phyloP scores from a whole-genome alignment of 1,140 invertebrate species.

The Zaprionus tsacasi region DNA sequence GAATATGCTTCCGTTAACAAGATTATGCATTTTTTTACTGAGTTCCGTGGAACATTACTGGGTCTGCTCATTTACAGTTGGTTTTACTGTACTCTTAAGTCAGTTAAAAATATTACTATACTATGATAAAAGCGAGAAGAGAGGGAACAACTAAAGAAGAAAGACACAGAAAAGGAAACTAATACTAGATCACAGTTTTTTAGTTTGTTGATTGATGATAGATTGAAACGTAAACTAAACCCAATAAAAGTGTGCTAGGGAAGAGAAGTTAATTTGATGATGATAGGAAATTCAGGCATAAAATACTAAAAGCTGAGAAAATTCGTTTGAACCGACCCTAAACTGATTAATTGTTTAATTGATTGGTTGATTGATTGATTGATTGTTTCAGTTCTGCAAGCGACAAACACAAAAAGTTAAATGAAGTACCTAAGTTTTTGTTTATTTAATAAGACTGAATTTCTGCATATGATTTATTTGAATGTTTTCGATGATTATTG shows the following conservation, averaged over 20 bases:
- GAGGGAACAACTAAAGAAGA: not conserved
- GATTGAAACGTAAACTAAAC: too few species aligned
- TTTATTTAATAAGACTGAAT: conserved; percentile 84
- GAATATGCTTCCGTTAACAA: conserved; percentile 65
- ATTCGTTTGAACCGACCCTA: not conserved
- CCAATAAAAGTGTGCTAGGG: too few species aligned
- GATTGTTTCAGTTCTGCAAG: conserved; percentile 4
- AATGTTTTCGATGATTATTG: conserved; percentile 40
- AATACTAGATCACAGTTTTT: not conserved
- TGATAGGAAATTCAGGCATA: conserved; percentile 1
- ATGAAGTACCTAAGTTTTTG: conserved; percentile 78
- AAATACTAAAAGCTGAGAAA: not conserved
- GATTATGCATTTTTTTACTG: conserved; percentile 57
- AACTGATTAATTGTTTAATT: conserved; percentile 3
- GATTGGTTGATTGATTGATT: conserved; percentile 21
- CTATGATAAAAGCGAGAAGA: not conserved
- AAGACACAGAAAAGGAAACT: not conserved
- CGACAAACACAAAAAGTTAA: conserved; percentile 6
- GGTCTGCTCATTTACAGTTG: conserved; percentile 5
- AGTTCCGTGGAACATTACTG: conserved; percentile 20
- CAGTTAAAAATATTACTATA: not conserved
- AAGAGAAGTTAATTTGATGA: not conserved
- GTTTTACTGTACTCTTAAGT: conserved; percentile 3
- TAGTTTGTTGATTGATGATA: not conserved
- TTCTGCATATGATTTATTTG: conserved; percentile 75